A percentile compares a stretch with the other conserved stretches of the same genome.
Conservation (phyloP, 2,888 invertebrate species). For the Trachelus troglodyta region DNA sequence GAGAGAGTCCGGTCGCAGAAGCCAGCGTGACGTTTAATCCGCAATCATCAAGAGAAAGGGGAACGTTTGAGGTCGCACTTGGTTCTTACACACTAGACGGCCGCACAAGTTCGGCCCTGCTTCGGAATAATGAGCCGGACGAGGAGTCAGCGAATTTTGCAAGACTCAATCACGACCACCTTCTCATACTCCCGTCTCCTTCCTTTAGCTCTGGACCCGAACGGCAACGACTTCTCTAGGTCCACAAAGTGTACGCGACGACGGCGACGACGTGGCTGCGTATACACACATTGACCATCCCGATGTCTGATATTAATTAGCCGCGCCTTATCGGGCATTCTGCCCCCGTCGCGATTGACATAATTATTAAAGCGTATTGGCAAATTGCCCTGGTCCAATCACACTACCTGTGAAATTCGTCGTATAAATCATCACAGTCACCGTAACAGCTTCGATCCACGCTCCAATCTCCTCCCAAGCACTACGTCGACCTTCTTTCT, state of each 20-base stretch:
- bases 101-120: constrained; percentile 29
- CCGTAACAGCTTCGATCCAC: not conserved
- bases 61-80: constrained; percentile 10
- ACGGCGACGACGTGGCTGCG: not conserved
- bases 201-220: too few species aligned
- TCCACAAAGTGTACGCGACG: too few species aligned
- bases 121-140: constrained; percentile 33
- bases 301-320: constrained; percentile 46
- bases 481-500: too few species aligned
- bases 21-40: constrained; percentile 27
- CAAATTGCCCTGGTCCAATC: constrained; percentile 19
- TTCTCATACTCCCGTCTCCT: too few species aligned
- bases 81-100: too few species aligned
- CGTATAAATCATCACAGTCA: not conserved
- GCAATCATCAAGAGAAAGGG: constrained; percentile 21
- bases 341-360: constrained; percentile 36
- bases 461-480: not conserved
- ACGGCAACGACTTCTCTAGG: too few species aligned
- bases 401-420: not conserved
- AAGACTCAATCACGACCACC: constrained; percentile 36
- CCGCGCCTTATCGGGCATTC: constrained; percentile 31
- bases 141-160: constrained; percentile 51
- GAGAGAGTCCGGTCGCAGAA: constrained; percentile 5
- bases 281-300: constrained; percentile 8
- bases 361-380: constrained; percentile 36